Base-by-base conservation (phyloP, 2,797 vertebrate genomes). In the Chelonia mydas region DNA sequence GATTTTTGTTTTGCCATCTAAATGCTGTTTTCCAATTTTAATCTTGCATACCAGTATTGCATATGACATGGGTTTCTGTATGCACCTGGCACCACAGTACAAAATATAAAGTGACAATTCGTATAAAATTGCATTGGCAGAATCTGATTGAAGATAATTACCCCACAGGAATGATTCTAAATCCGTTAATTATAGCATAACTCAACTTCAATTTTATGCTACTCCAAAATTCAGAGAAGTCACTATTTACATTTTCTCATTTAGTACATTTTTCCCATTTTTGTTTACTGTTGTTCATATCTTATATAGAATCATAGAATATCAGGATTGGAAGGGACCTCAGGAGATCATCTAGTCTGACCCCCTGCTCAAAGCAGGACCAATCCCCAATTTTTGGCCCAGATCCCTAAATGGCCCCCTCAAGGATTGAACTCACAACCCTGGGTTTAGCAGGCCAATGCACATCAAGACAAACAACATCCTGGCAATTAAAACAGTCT, bases 81-180 rank as follows among this genome's bases (percentile, higher is more conserved):
- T 16, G 41, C 57, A 80, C 50, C 12, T 77, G 84, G 86, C 88
- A 47, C 41, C n/a, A 55, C 28, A 53, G n/a, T 15, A 55, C 77
- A 79, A 6, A 81, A 82, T 11, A 13, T 16, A 27, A 5, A 47
- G 27, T 65, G 47, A 37, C 17, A 78, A 28, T 41, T 84, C 2
- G 51, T 88, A 74, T 37, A 81, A 54, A 51, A 51, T 68, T 72
- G 53, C 27, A 84, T 53, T 84, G 51, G 50, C 47, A 84, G 61
- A 47, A 31, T 23, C 80, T 11, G 31, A 61, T 37, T 53, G 53
- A 84, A 8, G 7, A 7, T 72, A 81, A 86, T 51, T 83, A 31
- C 54, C 50, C n/a, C 49, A 54, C 61, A 37, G 84, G 78, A 53
- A 55, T 76, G 31, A 53, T 79, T 91, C 45, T 59, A 51, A 83